A percentile compares a stretch with the other conserved stretches of the same genome.
These are phyloP conservation scores for Caenorhabditis sp. DNA, from an alignment of 2,888 invertebrate species.

Conservation along the genomic window DNA sequence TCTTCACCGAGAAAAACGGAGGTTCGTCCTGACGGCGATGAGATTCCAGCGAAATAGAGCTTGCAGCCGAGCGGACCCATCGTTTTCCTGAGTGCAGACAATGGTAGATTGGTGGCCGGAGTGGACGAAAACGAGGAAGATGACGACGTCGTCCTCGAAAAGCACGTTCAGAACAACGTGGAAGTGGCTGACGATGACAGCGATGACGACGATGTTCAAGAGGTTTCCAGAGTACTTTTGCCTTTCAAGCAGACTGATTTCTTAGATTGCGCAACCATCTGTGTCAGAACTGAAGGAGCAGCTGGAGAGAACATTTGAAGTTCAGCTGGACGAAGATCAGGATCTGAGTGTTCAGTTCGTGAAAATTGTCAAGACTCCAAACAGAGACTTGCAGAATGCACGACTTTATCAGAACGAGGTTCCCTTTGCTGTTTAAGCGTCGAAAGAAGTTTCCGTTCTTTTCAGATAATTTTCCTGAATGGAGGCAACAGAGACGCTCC, in stretches of 20 bases:
- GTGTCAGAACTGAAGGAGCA: no score
- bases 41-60: not conserved
- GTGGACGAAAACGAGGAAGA: not conserved
- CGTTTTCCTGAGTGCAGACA: conserved; percentile 10
- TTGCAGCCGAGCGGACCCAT: not conserved
- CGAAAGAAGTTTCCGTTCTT: no score
- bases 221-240: not conserved
- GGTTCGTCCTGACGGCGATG: no score
- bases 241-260: no score
- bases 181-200: conserved; percentile 9
- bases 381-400: conserved; percentile 15
- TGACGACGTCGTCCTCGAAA: conserved; percentile 4
- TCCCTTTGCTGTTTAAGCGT: no score
- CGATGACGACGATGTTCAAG: conserved; percentile 6
- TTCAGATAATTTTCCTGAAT: conserved; percentile 42
- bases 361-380: conserved; percentile 23
- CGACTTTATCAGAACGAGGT: conserved; percentile 35
- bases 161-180: conserved; percentile 12
- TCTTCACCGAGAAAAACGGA: not conserved
- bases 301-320: not conserved
- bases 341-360: conserved; percentile 11
- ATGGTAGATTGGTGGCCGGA: not conserved
- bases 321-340: conserved; percentile 1
- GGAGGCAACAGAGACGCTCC: not conserved
- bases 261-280: no score